phyloP scores from a whole-genome alignment of 2,797 vertebrate species.

The Pampus argenteus region DNA sequence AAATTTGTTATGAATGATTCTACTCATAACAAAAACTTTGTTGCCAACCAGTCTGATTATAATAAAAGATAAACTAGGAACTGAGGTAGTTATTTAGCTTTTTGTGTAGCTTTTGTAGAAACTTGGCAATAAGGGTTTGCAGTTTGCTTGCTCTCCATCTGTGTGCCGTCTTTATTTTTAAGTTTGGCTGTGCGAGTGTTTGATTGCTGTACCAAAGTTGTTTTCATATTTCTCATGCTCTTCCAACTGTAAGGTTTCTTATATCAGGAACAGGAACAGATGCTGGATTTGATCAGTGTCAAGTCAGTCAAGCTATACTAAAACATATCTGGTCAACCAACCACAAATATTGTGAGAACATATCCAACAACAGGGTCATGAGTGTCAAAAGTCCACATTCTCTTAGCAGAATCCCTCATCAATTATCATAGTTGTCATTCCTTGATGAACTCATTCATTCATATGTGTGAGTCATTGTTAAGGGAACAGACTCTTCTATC shows the following conservation, averaged over 20 bases:
- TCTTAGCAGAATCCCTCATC: too few relatives aligned
- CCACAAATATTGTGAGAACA: neutral
- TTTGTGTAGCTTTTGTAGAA: neutral
- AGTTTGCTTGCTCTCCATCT: neutral
- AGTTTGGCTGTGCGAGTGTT: too few relatives aligned
- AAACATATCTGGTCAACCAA: neutral
- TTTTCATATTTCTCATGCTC: too few relatives aligned
- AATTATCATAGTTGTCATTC: neutral
- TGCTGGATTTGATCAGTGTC: too few relatives aligned
- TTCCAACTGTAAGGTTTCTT: too few relatives aligned
- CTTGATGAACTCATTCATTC: constrained; percentile 2
- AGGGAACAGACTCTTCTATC: neutral
- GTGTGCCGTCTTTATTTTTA: neutral
- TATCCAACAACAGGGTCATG: neutral
- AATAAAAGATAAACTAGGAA: neutral
- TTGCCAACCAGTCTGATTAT: neutral
- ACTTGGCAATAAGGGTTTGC: neutral
- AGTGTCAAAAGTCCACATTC: too few relatives aligned
- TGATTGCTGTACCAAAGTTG: too few relatives aligned
- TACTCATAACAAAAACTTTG: neutral
- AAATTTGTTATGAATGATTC: too few relatives aligned
- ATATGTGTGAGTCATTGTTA: neutral
- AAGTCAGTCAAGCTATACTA: too few relatives aligned
- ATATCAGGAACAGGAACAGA: neutral
- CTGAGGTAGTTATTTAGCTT: too few relatives aligned